Conservation (phyloP, 2,888 invertebrate genomes). For the Norana najaformis region DNA sequence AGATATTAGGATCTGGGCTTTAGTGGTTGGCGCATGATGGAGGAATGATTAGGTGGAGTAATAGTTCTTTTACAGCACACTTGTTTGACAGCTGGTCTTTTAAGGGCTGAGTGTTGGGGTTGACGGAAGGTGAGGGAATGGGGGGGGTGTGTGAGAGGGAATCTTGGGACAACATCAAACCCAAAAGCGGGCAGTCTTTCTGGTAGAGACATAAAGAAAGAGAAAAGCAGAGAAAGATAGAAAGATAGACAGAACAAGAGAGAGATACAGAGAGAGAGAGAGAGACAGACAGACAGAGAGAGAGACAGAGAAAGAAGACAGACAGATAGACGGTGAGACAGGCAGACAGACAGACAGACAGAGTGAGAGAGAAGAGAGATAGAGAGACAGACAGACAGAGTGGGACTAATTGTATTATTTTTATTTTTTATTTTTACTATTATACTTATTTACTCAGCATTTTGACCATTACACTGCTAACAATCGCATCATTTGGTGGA, state of each 20-base stretch:
- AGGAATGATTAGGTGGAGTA: background rate
- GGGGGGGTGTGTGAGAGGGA: background rate
- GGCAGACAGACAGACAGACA: background rate
- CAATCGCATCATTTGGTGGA: background rate
- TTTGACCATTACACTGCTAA: background rate
- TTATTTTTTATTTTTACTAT: background rate
- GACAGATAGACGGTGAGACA: no score
- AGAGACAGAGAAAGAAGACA: no score
- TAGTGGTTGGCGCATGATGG: background rate
- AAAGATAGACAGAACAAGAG: no score
- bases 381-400: background rate
- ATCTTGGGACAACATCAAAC: no score
- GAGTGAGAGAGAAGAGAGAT: no score
- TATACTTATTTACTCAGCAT: no score
- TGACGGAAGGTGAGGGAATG: no score
- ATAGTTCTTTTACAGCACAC: background rate
- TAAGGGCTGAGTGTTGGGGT: background rate
- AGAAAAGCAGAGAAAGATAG: background rate
- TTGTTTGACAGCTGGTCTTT: background rate
- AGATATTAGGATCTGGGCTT: no score
- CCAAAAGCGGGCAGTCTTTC: no score
- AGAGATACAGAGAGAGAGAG: no score
- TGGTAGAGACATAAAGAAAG: background rate
- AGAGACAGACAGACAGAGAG: background rate
- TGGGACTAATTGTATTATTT: no score